Percentiles rank a stretch among this genome's conserved stretches.
phyloP scores from a whole-genome alignment of 1,140 invertebrate genomes.

The Panagrolaimus sp. region DNA sequence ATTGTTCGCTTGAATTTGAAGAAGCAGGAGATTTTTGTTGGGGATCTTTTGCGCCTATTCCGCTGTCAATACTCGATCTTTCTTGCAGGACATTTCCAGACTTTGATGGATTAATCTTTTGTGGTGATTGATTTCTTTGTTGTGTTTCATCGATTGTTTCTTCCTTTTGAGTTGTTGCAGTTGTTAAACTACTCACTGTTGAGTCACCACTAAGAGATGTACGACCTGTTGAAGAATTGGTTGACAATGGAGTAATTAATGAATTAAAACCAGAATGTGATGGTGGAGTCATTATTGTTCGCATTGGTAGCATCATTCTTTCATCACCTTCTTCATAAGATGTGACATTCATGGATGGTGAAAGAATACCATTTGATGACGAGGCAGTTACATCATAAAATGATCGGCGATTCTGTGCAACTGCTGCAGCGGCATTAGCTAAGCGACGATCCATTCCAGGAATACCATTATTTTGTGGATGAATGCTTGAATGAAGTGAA shows the following conservation, averaged over 20 bases:
- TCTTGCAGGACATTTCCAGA: constrained; percentile 7
- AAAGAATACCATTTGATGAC: neutral
- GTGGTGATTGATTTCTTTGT: neutral
- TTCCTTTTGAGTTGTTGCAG: neutral
- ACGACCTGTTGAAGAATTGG: neutral
- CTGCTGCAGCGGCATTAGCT: neutral
- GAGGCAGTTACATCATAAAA: neutral
- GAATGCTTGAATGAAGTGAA: neutral
- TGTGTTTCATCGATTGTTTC: too few species aligned
- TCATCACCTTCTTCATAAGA: constrained; percentile 17
- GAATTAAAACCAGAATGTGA: neutral
- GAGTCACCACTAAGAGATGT: constrained; percentile 2
- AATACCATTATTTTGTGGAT: neutral
- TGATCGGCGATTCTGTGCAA: neutral
- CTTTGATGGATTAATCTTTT: neutral
- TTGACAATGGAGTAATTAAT: neutral
- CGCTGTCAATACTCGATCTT: constrained; percentile 8
- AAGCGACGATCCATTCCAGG: constrained; percentile 4
- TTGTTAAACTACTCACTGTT: neutral
- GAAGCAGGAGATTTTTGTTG: constrained; percentile 5
- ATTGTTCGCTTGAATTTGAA: constrained; percentile 3
- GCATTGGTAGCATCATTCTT: neutral
- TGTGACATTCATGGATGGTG: neutral
- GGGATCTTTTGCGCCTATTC: neutral
- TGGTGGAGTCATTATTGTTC: neutral